Conservation (phyloP, 2,797 vertebrate species). For the Chelidonichthys spinosus region DNA sequence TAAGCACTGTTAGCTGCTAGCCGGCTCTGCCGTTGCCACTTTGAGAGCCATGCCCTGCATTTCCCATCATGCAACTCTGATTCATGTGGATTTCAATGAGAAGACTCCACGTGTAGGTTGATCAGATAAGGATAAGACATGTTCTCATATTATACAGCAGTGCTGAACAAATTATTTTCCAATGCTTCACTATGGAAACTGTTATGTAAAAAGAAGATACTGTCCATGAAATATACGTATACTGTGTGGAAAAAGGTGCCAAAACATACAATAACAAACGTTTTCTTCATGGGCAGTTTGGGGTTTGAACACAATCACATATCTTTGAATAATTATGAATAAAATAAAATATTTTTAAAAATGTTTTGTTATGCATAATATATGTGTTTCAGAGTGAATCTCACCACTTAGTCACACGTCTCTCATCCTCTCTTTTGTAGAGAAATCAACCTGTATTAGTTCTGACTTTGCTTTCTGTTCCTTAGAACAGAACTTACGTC, state of each 20-base stretch:
- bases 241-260: neutral
- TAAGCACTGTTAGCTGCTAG: too few species aligned
- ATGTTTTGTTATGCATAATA: neutral
- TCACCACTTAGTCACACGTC: neutral
- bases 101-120: too few species aligned
- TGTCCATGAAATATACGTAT: neutral
- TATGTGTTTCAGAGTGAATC: neutral
- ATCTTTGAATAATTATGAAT: neutral
- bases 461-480: neutral
- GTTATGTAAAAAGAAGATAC: neutral
- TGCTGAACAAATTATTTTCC: neutral
- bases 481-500: neutral
- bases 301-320: neutral
- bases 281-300: neutral
- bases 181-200: neutral
- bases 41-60: neutral
- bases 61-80: conserved; percentile 6
- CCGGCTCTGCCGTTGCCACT: too few species aligned
- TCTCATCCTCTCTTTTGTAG: neutral
- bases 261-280: neutral
- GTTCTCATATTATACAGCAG: neutral
- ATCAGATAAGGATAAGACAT: neutral
- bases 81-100: neutral
- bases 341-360: neutral
- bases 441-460: neutral